Evolutionary conservation across 2,888 invertebrate genomes (phyloP), one percentile per base, ranked within the genome.

Genomic region (Tholera decimalis): DNA sequence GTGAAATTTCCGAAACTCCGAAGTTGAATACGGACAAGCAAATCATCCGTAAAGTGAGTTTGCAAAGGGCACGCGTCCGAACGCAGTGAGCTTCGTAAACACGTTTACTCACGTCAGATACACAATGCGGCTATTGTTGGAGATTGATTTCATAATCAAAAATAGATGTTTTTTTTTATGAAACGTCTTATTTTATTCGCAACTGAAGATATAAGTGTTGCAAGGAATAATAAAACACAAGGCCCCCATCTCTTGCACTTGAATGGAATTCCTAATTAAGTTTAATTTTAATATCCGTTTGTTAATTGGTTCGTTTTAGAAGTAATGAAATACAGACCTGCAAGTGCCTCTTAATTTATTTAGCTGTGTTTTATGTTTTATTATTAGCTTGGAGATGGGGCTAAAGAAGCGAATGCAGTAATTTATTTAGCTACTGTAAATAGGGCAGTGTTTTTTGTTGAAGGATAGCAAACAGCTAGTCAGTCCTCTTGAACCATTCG

Each of bases 41-140:
- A 86, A 86, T 87, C 86, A 85, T 80, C 82, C 84, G 82, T 86
- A 82, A 86, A 87, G 85, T 83, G 86, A 81, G 82, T 81, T 84
- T 78, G 82, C 78, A 82, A 82, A 80, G 81, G 84, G 79, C 79
- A 75, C 79, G 83, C 78, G 77, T 78, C 70, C 77, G 69, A 79
- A 65, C 72, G 64, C 62, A 82, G 56, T 84, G 50, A 66, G 70
- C 79, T 83, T 74, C 74, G 75, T 71, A 73, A 83, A 85, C 83
- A 72, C 79, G 75, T 65, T 64, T 73, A 77, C 76, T 77, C 79
- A 80, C 82, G 84, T 85, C 85, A 85, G 71, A 80, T 81, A 82
- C 82, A 79, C 79, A 84, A 73, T 70, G 60, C 62, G 51, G 50
- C 65, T 61, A 66, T 78, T 81, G 67, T 78, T 41, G 47, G 56